Base-by-base conservation (phyloP, 2,113 vertebrate species). In the Sphaerodactylus townsendi region DNA sequence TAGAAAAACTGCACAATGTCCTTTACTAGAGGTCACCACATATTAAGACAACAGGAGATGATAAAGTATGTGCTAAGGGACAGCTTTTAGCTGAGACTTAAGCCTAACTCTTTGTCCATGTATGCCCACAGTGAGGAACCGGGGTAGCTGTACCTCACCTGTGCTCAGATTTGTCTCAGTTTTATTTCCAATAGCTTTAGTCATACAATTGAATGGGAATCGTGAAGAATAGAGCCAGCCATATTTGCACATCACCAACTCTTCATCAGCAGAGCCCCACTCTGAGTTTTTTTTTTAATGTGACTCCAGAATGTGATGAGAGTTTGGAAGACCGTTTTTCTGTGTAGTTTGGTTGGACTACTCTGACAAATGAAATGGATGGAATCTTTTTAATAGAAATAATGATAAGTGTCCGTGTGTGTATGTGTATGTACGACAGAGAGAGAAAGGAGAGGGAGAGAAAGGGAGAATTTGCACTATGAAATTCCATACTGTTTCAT, bases 1-100 rank as follows among this genome's bases (percentile, higher is more conserved):
- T 86, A 37, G 19, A 19, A 68, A 87, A 91, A 81, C n/a, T 69
- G 65, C 37, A 77, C 3, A 6, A 8, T 81, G 6, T 37, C n/a
- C 6, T n/a, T 56, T 75, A 30, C 17, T 50, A 65, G n/a, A 65
- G 53, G 39, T 46, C 23, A 17, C 33, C 6, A 53, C n/a, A 56
- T 10, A 30, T 33, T 68, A 64, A 41, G 28, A 19, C 15, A 64
- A 68, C 7, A 19, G 30, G n/a, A 28, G 13, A 41, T 53, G 6
- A 35, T 70, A 17, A 2, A 13, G 14, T 4, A 28, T 46, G 56
- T 59, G 56, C 19, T 25, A 59, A 59, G 56, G 56, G 56, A 59
- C 23, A 23, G 56, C 56, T 59, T 8, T 59, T 59, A 6, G 23
- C 23, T 59, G 56, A 59, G 50, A 2, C 44, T 48, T 69, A 53